Percentiles rank a stretch among this genome's conserved stretches.
Conservation (phyloP, 92 coral and sea anemone genomes). For the Phenganax marumi region DNA sequence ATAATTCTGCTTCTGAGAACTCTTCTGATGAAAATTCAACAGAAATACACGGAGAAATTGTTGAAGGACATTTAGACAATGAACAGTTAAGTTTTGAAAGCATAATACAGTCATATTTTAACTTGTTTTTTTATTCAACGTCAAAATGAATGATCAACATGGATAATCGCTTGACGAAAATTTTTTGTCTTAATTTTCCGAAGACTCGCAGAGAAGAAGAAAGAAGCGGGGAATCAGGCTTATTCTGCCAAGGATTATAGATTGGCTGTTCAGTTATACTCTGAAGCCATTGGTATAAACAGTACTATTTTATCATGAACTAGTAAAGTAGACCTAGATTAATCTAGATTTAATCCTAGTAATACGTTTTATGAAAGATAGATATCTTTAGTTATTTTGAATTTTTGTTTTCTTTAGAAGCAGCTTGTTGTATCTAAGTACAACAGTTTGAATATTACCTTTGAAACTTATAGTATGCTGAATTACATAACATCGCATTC, state of each 20-base stretch:
- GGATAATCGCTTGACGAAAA: neutral
- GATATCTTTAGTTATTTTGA: too few species aligned
- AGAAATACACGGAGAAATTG: neutral
- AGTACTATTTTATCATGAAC: neutral
- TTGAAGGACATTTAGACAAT: neutral
- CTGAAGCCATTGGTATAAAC: constrained; percentile 90
- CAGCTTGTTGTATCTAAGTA: too few species aligned
- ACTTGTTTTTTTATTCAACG: neutral
- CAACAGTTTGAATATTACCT: too few species aligned
- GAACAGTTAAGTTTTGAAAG: constrained; percentile 9
- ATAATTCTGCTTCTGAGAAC: neutral
- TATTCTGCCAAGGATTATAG: constrained; percentile 73
- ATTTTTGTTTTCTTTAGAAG: too few species aligned
- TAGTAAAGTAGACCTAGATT: neutral
- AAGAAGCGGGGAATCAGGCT: constrained; percentile 83
- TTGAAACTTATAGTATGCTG: neutral
- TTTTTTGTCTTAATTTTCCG: constrained; percentile 6
- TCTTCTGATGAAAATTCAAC: constrained; percentile 3
- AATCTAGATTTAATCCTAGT: too few species aligned
- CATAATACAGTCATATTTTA: neutral
- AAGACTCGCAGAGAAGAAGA: constrained; percentile 89
- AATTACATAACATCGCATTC: neutral
- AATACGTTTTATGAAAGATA: too few species aligned
- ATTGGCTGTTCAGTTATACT: constrained; percentile 67
- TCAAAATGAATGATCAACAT: neutral